These are phyloP conservation scores for Lasioglossum pauxillum DNA, from an alignment of 2,888 invertebrate species.

Conservation along the genomic window DNA sequence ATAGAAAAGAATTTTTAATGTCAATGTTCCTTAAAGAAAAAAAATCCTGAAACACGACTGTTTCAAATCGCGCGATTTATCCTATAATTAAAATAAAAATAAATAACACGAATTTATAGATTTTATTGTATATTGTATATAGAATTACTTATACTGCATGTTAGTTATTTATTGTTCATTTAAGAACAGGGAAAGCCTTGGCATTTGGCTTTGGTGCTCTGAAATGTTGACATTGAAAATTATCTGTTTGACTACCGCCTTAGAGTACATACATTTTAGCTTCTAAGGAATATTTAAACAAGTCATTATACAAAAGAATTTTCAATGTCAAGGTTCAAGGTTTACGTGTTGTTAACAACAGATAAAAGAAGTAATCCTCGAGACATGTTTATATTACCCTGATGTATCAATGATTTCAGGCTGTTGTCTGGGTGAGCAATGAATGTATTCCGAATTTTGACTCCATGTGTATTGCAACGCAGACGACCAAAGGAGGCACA, in stretches of 20 bases:
- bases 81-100: background rate
- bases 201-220: background rate
- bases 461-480: slow-evolving; percentile 87
- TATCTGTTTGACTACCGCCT: background rate
- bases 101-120: background rate
- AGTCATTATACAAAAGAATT: background rate
- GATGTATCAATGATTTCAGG: slow-evolving; percentile 78
- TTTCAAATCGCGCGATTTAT: background rate
- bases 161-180: background rate
- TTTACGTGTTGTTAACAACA: background rate
- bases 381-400: slow-evolving; percentile 11
- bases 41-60: background rate
- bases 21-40: background rate
- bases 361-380: background rate
- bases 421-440: slow-evolving; percentile 87
- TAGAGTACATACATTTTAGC: background rate
- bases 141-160: background rate
- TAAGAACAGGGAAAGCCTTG: background rate
- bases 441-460: slow-evolving; percentile 87
- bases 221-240: slow-evolving; percentile 26
- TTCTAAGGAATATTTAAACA: background rate
- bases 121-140: background rate
- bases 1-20: too few species aligned
- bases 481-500: slow-evolving; percentile 82
- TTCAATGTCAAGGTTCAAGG: background rate